Evolutionary conservation across 2,113 vertebrate species (phyloP).

Genomic region (Pipra filicauda): DNA sequence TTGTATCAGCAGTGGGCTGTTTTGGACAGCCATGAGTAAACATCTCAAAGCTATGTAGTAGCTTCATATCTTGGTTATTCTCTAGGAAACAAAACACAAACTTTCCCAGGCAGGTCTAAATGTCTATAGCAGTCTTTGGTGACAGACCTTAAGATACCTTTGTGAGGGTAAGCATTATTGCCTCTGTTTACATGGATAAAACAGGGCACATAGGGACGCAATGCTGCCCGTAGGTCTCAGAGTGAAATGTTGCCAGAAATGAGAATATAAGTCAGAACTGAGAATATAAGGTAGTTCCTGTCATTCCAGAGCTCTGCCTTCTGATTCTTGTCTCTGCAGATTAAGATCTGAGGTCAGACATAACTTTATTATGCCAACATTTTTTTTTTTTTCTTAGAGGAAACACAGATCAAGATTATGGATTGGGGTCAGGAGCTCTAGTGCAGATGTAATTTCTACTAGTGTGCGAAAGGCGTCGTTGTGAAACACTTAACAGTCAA

Average conservation of each 20-base stretch:
- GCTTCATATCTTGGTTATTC: neutral
- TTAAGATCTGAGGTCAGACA: neutral
- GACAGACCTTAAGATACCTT: neutral
- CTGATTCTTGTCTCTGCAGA: neutral
- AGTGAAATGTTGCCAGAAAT: neutral
- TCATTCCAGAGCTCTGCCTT: neutral
- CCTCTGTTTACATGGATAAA: neutral
- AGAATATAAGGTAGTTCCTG: neutral
- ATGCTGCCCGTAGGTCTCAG: fast-evolving
- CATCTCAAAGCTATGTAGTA: neutral
- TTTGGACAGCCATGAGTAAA: neutral
- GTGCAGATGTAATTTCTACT: neutral
- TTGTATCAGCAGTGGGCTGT: neutral
- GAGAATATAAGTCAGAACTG: neutral
- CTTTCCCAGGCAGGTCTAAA: neutral
- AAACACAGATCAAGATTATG: neutral
- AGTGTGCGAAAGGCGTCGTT: neutral
- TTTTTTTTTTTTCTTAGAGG: neutral
- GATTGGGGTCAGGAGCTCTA: neutral
- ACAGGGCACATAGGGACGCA: neutral
- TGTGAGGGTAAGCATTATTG: neutral
- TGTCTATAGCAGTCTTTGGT: neutral
- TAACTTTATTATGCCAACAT: neutral
- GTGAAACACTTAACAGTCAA: neutral
- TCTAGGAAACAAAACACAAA: neutral